phyloP scores from a whole-genome alignment of 2,113 vertebrate genomes.

The Alligator mississippiensis region DNA sequence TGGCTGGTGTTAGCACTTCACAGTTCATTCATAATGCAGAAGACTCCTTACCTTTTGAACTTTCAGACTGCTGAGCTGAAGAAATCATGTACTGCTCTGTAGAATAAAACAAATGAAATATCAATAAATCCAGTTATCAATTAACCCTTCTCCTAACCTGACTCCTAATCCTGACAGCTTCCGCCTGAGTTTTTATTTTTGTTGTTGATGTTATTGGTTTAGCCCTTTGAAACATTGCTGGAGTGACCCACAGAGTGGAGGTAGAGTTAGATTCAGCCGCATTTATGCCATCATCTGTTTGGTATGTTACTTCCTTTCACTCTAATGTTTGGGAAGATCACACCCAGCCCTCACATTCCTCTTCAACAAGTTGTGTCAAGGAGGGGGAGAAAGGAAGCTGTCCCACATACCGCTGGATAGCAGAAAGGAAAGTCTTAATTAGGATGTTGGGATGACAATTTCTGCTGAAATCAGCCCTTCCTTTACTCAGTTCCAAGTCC shows the following conservation, averaged over 20 bases:
- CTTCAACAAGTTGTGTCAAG: slow-evolving; percentile 77
- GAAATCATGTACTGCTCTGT: background rate
- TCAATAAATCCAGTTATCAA: slow-evolving; percentile 32
- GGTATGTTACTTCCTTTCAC: slow-evolving; percentile 82
- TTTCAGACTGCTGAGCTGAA: background rate
- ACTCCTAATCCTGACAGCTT: slow-evolving; percentile 59
- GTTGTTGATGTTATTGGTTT: slow-evolving; percentile 45
- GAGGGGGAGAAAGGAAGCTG: slow-evolving; percentile 72
- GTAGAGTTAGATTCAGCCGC: slow-evolving; percentile 61
- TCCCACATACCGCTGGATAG: slow-evolving; percentile 62
- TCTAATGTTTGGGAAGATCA: slow-evolving; percentile 77
- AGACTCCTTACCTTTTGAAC: slow-evolving; percentile 53
- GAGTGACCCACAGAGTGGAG: slow-evolving; percentile 75
- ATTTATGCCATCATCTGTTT: slow-evolving; percentile 69
- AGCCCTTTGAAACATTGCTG: slow-evolving; percentile 73
- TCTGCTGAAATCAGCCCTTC: slow-evolving; percentile 67
- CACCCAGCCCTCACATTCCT: slow-evolving; percentile 80
- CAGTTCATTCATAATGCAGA: background rate
- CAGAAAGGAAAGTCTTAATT: slow-evolving; percentile 77
- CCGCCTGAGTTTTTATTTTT: slow-evolving; percentile 56
- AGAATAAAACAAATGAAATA: background rate
- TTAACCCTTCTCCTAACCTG: slow-evolving; percentile 44
- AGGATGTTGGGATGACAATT: slow-evolving; percentile 58
- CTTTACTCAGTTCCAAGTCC: slow-evolving; percentile 38
- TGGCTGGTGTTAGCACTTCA: background rate